Base-by-base conservation (phyloP, 2,113 vertebrate genomes). In the Cheilinus undulatus region DNA sequence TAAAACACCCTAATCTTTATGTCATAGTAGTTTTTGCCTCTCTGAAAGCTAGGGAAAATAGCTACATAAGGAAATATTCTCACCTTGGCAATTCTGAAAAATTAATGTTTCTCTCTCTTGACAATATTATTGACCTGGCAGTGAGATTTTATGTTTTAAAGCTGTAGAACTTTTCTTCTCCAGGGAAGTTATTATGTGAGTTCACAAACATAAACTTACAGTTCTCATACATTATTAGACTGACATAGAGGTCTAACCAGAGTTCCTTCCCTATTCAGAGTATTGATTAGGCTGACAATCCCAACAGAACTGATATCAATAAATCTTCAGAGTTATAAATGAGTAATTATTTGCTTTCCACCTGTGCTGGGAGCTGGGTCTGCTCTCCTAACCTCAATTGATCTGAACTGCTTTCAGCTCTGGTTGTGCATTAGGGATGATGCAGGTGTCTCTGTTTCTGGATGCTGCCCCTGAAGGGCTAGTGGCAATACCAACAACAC, bases 401-500 rank as follows among this genome's bases (percentile, higher is more conserved):
- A 53, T 52, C 52, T 38, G 49, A 65, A 68, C 67, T 53, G 43
- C 70, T 65, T 32, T 50, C 13, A 20, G 12, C 66, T 73, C 40
- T 14, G 38, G 19, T 30, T 5, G 64, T 59, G 30, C 51, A 23
- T 4, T 46, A 27, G 53, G 59, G 51, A 67, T 90, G 52, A 85
- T 66, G 22, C 49, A 69, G 50, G 60, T 69, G 54, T 76, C 32
- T 78, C 62, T 83, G 52, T 85, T 67, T 86, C 24, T 68, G 49
- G 36, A 1, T 70, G 30, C 63, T 57, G 85, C 91, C 46, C 92
- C 93, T 0, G 91, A 91, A 65, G 67, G 76, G 36, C 83, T 93
- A 63, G 42, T 76, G 43, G 90, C 56, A 78, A 93, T 42, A 92
- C 93, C 13, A 88, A 93, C 76, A 88, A 86, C 51, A 89, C 90